These are phyloP conservation scores for Rotaria magnacalcarata DNA, from an alignment of 2,888 invertebrate genomes.

Conservation along the genomic window DNA sequence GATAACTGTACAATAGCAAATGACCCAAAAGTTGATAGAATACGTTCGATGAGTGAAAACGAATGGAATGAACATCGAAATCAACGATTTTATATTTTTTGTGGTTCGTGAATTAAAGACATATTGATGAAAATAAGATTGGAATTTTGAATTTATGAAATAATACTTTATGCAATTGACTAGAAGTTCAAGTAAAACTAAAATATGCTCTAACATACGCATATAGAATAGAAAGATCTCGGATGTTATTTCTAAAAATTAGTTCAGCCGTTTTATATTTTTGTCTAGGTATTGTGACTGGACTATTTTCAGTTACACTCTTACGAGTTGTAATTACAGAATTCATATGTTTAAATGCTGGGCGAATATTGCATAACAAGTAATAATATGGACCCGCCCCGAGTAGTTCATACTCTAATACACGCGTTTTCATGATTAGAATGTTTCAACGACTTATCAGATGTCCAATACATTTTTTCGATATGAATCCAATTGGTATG, in stretches of 20 bases:
- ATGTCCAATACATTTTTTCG: background rate
- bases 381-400: background rate
- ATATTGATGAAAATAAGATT: too few species aligned
- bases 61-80: background rate
- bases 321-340: background rate
- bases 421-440: background rate
- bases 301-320: background rate
- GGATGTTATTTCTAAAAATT: background rate
- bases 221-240: too few species aligned
- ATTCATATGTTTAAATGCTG: conserved; percentile 23
- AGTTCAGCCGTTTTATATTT: too few species aligned
- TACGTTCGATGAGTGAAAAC: conserved; percentile 49
- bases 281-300: background rate
- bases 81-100: background rate
- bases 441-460: background rate
- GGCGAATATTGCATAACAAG: background rate
- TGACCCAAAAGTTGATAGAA: background rate
- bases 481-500: conserved; percentile 1
- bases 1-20: background rate
- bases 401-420: background rate
- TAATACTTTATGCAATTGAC: too few species aligned
- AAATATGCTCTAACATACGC: too few species aligned
- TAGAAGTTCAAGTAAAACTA: too few species aligned
- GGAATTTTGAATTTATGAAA: too few species aligned
- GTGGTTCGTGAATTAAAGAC: background rate